These are phyloP conservation scores for Temnothorax longispinosus DNA, from an alignment of 1,140 invertebrate species.

Conservation along the genomic window DNA sequence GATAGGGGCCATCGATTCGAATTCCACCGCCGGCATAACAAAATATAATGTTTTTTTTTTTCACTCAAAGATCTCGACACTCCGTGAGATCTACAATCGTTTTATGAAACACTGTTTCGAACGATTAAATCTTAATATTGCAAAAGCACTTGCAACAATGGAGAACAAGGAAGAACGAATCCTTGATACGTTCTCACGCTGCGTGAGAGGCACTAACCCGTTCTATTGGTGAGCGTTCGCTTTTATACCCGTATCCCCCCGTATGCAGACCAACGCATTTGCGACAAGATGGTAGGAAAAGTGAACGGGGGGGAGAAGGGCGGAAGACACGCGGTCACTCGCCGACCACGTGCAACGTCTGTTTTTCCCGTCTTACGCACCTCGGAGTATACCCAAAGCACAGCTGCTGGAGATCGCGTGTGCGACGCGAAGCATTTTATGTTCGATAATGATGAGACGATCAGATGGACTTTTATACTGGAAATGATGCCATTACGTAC, in stretches of 20 bases:
- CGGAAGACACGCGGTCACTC: conserved; percentile 64
- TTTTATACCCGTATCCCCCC: conserved; percentile 74
- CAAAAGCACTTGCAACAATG: background rate
- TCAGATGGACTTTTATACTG: background rate
- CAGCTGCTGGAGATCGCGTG: conserved; percentile 50
- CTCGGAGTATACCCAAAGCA: conserved; percentile 11
- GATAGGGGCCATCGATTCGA: conserved; percentile 70
- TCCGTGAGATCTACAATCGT: background rate
- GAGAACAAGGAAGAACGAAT: background rate
- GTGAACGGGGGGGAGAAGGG: conserved; percentile 47
- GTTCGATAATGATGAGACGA: background rate
- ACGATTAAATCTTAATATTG: background rate
- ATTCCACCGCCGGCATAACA: conserved; percentile 77
- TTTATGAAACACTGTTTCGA: background rate
- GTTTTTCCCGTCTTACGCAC: conserved; percentile 62
- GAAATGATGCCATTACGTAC: background rate
- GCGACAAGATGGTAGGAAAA: conserved; percentile 51
- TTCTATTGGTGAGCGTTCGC: conserved; percentile 53
- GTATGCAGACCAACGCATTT: conserved; percentile 30
- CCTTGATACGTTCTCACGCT: background rate
- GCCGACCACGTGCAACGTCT: conserved; percentile 68
- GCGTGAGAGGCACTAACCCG: conserved; percentile 69
- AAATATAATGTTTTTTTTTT: background rate
- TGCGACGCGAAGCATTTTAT: conserved; percentile 6
- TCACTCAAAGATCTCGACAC: background rate